Conservation (phyloP, 2,113 vertebrate species). For the Zosterops hypoxanthus region DNA sequence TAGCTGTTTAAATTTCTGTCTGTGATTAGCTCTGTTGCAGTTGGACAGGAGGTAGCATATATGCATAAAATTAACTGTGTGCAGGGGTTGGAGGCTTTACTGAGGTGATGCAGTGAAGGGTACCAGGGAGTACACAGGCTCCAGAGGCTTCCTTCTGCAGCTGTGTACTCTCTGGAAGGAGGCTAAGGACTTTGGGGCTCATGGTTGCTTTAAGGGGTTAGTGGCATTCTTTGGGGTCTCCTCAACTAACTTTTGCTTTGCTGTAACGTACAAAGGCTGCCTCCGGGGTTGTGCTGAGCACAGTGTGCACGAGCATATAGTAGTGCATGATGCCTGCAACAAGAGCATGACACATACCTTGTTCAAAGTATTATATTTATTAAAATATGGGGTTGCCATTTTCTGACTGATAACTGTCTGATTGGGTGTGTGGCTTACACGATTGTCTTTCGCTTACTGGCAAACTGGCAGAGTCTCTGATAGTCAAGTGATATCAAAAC, state of each 20-base stretch:
- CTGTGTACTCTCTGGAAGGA: not conserved
- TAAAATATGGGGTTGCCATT: not conserved
- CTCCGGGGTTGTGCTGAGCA: not conserved
- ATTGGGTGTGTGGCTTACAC: not conserved
- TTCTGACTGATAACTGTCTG: not conserved
- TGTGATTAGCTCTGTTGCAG: not conserved
- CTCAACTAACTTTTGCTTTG: not conserved
- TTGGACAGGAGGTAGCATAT: not conserved
- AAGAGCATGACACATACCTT: accelerated
- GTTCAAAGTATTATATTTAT: not conserved
- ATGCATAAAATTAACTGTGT: not conserved
- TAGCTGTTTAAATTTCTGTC: not conserved
- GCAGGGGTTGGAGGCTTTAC: not conserved
- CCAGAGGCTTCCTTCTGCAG: not conserved
- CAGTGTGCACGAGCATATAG: accelerated
- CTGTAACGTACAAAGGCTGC: not conserved
- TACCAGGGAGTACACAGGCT: not conserved
- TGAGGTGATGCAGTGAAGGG: not conserved
- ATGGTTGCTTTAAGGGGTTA: not conserved
- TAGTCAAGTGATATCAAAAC: not conserved
- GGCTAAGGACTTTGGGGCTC: not conserved
- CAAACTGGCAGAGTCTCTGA: not conserved
- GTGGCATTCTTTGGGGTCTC: not conserved
- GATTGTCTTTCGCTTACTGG: not conserved
- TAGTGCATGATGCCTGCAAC: not conserved